Evolutionary conservation across 2,797 vertebrate species (phyloP).

Genomic region (Neopelma chrysocephalum): DNA sequence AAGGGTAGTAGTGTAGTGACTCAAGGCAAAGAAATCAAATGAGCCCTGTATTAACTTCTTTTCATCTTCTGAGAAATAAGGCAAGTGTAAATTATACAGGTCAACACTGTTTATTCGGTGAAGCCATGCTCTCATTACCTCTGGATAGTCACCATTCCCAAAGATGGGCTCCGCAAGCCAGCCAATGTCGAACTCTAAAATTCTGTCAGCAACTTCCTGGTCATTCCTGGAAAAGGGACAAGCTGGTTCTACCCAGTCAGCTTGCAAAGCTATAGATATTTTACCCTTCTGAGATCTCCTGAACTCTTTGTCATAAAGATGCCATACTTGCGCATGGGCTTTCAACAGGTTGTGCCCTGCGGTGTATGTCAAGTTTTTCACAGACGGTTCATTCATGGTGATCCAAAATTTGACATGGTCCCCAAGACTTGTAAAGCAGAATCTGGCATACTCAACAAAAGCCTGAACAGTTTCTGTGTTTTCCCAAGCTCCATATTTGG

Average conservation of each 20-base stretch:
- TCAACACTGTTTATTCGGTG: constrained; percentile 81
- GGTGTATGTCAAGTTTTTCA: constrained; percentile 84
- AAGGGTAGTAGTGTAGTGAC: constrained; percentile 91
- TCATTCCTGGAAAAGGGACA: constrained; percentile 89
- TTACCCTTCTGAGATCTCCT: constrained; percentile 85
- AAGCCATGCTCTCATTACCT: constrained; percentile 89
- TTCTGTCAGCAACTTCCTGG: constrained; percentile 85
- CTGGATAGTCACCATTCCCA: constrained; percentile 90
- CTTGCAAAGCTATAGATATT: constrained; percentile 90
- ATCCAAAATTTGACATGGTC: constrained; percentile 92
- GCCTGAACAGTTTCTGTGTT: constrained; percentile 82
- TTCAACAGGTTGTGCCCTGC: constrained; percentile 89
- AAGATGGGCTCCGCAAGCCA: constrained; percentile 96
- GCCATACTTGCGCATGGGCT: constrained; percentile 91
- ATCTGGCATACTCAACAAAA: constrained; percentile 87
- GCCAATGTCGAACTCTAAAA: constrained; percentile 88
- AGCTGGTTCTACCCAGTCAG: constrained; percentile 95
- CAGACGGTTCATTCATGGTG: constrained; percentile 90
- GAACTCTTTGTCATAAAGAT: constrained; percentile 84
- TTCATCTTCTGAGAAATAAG: constrained; percentile 88
- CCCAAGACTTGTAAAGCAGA: constrained; percentile 89
- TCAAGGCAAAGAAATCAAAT: constrained; percentile 93
- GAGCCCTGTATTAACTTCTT: constrained; percentile 84
- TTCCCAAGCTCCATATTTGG: constrained; percentile 85
- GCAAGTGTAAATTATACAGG: constrained; percentile 82